These are phyloP conservation scores for Solenodon paradoxus DNA, from an alignment of 2,113 vertebrate genomes.

Conservation along the genomic window DNA sequence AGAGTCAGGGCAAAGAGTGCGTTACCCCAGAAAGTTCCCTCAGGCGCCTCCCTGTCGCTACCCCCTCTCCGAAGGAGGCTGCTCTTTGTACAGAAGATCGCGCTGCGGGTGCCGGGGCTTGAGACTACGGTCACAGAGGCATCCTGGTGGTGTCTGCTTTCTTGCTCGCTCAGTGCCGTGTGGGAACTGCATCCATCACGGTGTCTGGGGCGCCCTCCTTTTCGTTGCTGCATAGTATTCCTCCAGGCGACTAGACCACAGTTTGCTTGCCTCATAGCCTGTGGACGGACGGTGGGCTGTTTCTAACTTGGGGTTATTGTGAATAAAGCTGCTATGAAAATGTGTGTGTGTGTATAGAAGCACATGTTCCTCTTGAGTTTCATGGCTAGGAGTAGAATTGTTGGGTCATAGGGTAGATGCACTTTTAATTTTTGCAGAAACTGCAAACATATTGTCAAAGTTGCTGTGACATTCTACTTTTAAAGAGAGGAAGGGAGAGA, in stretches of 20 bases:
- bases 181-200: fast-evolving
- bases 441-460: background rate
- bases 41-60: fast-evolving
- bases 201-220: background rate
- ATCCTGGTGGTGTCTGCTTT: background rate
- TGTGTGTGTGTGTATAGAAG: background rate
- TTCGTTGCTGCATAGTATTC: background rate
- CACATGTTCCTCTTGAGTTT: background rate
- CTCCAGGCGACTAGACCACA: fast-evolving
- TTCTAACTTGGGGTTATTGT: background rate
- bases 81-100: background rate
- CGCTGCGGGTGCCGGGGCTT: background rate
- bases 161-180: background rate
- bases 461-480: fast-evolving
- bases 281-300: background rate
- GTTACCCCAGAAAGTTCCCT: background rate
- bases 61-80: background rate
- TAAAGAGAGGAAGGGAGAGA: too few species aligned
- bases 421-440: background rate
- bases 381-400: background rate
- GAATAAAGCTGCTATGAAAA: background rate
- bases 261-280: fast-evolving
- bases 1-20: background rate
- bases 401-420: fast-evolving
- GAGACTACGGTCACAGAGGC: fast-evolving